Conservation (phyloP, 2,797 vertebrate genomes). For the Myripristis murdjan region DNA sequence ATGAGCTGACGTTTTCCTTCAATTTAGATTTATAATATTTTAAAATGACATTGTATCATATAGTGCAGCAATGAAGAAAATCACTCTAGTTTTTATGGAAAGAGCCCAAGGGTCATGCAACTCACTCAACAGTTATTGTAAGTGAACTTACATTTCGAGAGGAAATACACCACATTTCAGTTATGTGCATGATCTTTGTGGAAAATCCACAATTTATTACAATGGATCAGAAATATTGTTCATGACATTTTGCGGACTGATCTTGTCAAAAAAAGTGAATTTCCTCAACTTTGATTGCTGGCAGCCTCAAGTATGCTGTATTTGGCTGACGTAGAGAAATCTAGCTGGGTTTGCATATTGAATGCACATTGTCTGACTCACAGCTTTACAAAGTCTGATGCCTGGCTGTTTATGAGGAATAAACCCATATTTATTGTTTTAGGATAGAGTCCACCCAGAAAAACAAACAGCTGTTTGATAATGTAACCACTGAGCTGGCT, state of each 20-base stretch:
- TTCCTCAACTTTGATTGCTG: conserved; percentile 50
- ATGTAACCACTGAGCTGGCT: conserved; percentile 43
- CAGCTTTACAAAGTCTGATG: conserved; percentile 25
- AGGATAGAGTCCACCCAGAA: conserved; percentile 39
- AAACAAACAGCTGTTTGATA: conserved; percentile 49
- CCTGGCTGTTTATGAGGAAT: conserved; percentile 52
- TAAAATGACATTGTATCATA: conserved; percentile 12
- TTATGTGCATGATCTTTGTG: conserved; percentile 38
- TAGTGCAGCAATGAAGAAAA: not conserved
- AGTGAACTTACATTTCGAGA: not conserved
- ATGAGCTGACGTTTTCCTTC: not conserved
- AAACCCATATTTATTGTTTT: conserved; percentile 60
- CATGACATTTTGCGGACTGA: conserved; percentile 35
- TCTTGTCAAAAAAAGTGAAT: conserved; percentile 43
- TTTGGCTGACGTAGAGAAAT: conserved; percentile 50
- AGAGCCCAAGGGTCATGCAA: conserved; percentile 18
- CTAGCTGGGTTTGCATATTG: conserved; percentile 38
- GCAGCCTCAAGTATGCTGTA: conserved; percentile 28
- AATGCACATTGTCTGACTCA: conserved; percentile 44
- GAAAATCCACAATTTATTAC: conserved; percentile 25
- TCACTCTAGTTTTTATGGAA: conserved; percentile 3
- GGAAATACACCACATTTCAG: conserved; percentile 18
- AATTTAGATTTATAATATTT: not conserved
- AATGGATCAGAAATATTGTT: conserved; percentile 28
- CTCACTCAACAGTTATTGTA: conserved; percentile 15